Evolutionary conservation across 1,140 invertebrate genomes (phyloP), one percentile per base, ranked within the genome.

Genomic region (Drosophila mojavensis): DNA sequence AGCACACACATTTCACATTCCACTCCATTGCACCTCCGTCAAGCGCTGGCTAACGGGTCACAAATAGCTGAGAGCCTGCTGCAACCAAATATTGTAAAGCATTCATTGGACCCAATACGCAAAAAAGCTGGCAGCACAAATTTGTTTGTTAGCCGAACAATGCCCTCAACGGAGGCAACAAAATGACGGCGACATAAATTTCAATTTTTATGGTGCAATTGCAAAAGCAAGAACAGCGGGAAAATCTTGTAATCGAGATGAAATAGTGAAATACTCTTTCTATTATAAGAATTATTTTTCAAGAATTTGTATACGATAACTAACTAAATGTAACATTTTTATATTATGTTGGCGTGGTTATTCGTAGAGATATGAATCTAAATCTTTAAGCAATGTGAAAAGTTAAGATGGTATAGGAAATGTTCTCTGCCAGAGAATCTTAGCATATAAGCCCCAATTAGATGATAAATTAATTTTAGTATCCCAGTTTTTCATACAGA

Each of bases 201-300:
- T 88, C 77, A 74, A 86, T 88, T 86, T 86, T 82, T 78, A 71
- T 85, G 82, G 79, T 81, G 80, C 80, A 72, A 79, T 64, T 83
- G 81, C 80, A 79, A 79, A 84, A 79, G 63, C 13, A 56, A 20
- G 26, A 68, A 50, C 13, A 13, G 4, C 17, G 10, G 1, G n/a
- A 55, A 53, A 30, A n/a, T 26, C 10, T 24, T 5, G 1, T 1
- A 10, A 51, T 2, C 6, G 1, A 17, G 43, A 47, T 13, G 43
- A 47, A 30, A 5, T 13, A 20, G 6, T 4, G 10, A 26, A 5
- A 50, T 26, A 26, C 48, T 5, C 48, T 50, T 13, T 11, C 36
- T 39, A 5, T 30, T 30, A 30, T 28, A 28, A 28, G 2, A 17
- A 17, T 1, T 17, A 17, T 17, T 17, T 17, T 17, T 17, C 26